A percentile compares a stretch with the other conserved stretches of the same genome.
phyloP scores from a whole-genome alignment of 2,888 invertebrate species.

The Diogma glabrata region DNA sequence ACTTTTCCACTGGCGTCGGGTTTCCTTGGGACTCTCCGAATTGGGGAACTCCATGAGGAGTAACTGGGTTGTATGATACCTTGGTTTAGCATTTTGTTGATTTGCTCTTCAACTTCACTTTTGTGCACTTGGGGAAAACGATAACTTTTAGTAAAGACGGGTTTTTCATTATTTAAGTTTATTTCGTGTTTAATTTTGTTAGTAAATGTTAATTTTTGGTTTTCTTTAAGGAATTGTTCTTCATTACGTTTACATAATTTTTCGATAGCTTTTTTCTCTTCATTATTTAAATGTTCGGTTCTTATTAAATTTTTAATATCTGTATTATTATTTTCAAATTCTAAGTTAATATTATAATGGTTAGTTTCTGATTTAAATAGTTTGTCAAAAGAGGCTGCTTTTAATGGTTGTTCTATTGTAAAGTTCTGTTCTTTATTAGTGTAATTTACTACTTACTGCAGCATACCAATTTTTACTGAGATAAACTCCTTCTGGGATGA shows the following conservation, averaged over 20 bases:
- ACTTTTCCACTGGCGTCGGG: no score
- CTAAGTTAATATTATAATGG: background rate
- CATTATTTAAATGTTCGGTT: conserved; percentile 16
- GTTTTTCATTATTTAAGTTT: background rate
- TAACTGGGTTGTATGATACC: conserved; percentile 18
- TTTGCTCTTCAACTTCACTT: conserved; percentile 22
- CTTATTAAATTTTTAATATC: conserved; percentile 11
- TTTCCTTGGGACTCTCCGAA: no score
- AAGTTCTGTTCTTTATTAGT: conserved; percentile 10
- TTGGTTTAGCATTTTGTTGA: conserved; percentile 14
- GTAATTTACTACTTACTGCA: conserved; percentile 13
- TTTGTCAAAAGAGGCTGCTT: conserved; percentile 3
- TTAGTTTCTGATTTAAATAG: conserved; percentile 9
- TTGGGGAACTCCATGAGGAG: no score
- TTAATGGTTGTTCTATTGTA: conserved; percentile 14
- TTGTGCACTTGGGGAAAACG: conserved; percentile 22
- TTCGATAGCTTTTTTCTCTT: conserved; percentile 15
- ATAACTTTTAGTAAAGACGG: conserved; percentile 18
- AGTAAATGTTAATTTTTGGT: background rate
- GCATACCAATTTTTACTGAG: conserved; percentile 13
- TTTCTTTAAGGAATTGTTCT: background rate
- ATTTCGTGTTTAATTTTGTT: background rate
- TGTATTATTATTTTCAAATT: background rate
- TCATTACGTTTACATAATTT: background rate
- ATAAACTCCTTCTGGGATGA: conserved; percentile 15